Base-by-base conservation (phyloP, 1,140 invertebrate species). In the Bursaphelenchus mucronatus region DNA sequence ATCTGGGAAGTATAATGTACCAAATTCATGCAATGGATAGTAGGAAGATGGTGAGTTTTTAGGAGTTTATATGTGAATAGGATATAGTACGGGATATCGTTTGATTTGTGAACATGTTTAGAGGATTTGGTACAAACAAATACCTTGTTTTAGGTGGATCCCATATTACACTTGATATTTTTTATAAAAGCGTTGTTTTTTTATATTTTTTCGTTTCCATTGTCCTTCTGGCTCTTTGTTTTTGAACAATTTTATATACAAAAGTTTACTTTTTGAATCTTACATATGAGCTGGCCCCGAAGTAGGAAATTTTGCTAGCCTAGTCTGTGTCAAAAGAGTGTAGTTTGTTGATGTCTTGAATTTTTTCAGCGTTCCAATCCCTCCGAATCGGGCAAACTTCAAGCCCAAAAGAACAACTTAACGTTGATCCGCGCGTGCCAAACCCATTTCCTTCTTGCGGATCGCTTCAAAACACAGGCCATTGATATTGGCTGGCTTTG, bases 11-110 rank as follows among this genome's bases (percentile, higher is more conserved):
- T 10, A 43, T 75, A n/a, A 55, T 75, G 44, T 70, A 70, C 30
- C 68, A 70, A 51, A 17, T 71, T 21, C 64, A 63, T n/a, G 67
- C 68, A 11, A 64, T 72, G 46, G 41, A 75, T n/a, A 53, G 46
- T 40, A 64, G 68, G 0, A 75, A 75, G 9, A 63, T 55, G n/a
- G 54, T 55, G 54, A 55, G 54, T 55, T 55, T 44, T 46, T 46
- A 54, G n/a, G 4, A 15, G 13, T 3, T 49, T 55, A 6, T 30
- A 5, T 30, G 30, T 3, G 30, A 30, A 30, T 5, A 30, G 30
- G 30, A 5, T 30, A 30, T 43, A 63, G 68, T 17, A 1, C 5
- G 19, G 19, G 5, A 17, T 3, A 17, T 30, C 1, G 49, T 3
- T 50, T 50, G 49, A 5, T 1, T 30, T 50, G 1, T 50, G 15